Evolutionary conservation across 2,888 invertebrate species (phyloP).

Genomic region (Octodonta nipae): DNA sequence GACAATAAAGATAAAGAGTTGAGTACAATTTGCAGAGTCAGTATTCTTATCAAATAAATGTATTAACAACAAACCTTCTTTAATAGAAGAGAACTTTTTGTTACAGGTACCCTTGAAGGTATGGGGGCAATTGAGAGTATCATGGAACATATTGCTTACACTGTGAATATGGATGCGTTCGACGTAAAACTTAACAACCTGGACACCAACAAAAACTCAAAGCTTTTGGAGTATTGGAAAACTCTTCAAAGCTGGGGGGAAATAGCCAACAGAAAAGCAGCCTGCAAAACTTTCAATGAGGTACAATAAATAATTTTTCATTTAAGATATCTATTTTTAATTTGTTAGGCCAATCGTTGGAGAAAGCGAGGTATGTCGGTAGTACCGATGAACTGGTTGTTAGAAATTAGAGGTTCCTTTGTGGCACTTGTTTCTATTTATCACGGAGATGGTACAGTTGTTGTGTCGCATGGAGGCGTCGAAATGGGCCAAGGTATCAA

Average conservation of each 20-base stretch:
- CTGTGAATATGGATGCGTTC: constrained; percentile 43
- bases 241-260: constrained; percentile 44
- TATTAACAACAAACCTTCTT: too few species aligned
- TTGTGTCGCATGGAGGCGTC: constrained; percentile 56
- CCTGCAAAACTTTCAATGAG: constrained; percentile 48
- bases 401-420: constrained; percentile 39
- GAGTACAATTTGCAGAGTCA: too few species aligned
- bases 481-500: constrained; percentile 76
- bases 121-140: constrained; percentile 48
- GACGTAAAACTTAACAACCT: constrained; percentile 46
- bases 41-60: too few species aligned
- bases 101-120: constrained; percentile 47
- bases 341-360: constrained; percentile 67
- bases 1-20: too few species aligned
- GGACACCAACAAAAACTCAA: constrained; percentile 23
- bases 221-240: constrained; percentile 40
- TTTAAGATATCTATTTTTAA: too few species aligned
- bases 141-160: constrained; percentile 52
- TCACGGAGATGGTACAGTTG: constrained; percentile 57
- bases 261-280: constrained; percentile 41
- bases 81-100: too few species aligned
- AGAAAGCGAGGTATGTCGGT: constrained; percentile 60
- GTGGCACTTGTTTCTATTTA: constrained; percentile 53
- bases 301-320: too few species aligned
- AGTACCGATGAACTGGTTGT: constrained; percentile 54